Base-by-base conservation (phyloP, 1,140 invertebrate species). In the Eriocheir sinensis region DNA sequence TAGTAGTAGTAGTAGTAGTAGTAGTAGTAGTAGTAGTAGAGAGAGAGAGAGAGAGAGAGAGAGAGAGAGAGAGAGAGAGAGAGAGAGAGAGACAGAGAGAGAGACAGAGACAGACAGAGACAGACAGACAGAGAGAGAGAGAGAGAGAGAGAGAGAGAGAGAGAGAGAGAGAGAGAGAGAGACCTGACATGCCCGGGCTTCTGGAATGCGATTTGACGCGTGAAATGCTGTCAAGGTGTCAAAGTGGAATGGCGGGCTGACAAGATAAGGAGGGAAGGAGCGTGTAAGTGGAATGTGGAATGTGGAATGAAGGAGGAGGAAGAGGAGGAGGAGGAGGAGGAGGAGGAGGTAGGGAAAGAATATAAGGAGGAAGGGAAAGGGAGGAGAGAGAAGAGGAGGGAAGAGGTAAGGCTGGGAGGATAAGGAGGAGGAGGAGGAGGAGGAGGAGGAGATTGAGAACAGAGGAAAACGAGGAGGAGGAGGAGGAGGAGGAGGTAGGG, bases 291-390 rank as follows among this genome's bases (percentile, higher is more conserved):
- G n/a, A n/a, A n/a, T n/a, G n/a, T n/a, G n/a, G n/a, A n/a, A n/a
- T n/a, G 34, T 21, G 34, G 38, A 40, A 34, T 30, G 38, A 36
- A 34, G 27, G 38, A 40, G 27, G 2, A 85, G 81, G 34, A 12
- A 85, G 81, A 85, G 17, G 34, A 32, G 34, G 17, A 85, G 17
- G 34, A 12, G 53, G 88, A 90, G 38, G 53, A 44, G 53, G 38
- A 90, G 88, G 53, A 44, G 53, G 88, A 90, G 88, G 53, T 38
- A 90, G 88, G 53, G 88, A 90, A 44, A 90, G 88, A 90, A 44
- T 48, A 44, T 48, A 44, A 90, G 88, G 53, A 44, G 53, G 88
- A 89, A 44, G 53, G 88, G 9, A n/a, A 8, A 1, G 38, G 88
- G 21, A n/a, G 21, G 34, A 17, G 40, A n/a, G 34, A 15, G 36